Base-by-base conservation (phyloP, 1,140 invertebrate species). In the Panagrolaimus sp. region DNA sequence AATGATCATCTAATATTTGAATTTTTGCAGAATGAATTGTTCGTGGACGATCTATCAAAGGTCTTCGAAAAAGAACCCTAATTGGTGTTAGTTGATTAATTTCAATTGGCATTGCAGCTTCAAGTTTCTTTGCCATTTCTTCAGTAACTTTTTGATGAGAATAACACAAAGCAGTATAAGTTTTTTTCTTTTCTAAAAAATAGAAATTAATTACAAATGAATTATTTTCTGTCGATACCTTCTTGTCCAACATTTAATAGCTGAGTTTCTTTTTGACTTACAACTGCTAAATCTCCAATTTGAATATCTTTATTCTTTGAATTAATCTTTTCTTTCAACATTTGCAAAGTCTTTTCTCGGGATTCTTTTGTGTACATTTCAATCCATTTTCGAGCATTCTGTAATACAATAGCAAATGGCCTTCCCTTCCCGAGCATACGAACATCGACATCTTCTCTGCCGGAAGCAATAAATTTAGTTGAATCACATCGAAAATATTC, bases 361-460 rank as follows among this genome's bases (percentile, higher is more conserved):
- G 68, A 24, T 68, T 28, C 15, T 73, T 64, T 45, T 64, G 44
- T 0, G 71, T 21, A 28, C 55, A 70, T 45, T 8, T 9, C 67
- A n/a, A 24, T 52, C 24, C 10, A 44, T 66, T 65, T 75, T 38
- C 52, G 21, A 26, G 47, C 76, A 63, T 78, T 74, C 28, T 68
- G 58, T 17, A 81, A 47, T 24, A 82, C 66, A 21, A 83, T 77
- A 17, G 76, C 79, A 66, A 84, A 83, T 17, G 83, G 83, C 65
- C 84, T 52, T 74, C 85, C 86, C 55, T 70, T 80, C 47, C 86
- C 85, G 8, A 86, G 69, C 85, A 85, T 86, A 62, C 79, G 69
- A 0, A 86, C 85, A 82, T 85, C 84, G 10, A 84, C 76, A 70
- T 82, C 80, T 46, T 82, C 80, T 21, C 80, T 48, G 4, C 80